Conservation (phyloP, 2,888 invertebrate genomes). For the Cheilosia grossa region DNA sequence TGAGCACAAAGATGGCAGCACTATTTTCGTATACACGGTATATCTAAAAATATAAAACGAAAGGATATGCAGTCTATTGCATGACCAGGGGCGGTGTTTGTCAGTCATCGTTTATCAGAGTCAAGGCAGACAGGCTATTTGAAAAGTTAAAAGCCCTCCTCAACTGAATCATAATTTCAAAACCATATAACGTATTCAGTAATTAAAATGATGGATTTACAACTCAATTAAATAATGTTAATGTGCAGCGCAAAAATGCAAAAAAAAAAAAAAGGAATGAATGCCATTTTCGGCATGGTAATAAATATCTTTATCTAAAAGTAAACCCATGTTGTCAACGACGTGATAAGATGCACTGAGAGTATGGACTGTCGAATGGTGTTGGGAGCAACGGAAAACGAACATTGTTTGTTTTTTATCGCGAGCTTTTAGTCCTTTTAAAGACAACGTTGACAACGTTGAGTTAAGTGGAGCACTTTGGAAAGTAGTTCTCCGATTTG, state of each 20-base stretch:
- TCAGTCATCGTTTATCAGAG: slow-evolving; percentile 15
- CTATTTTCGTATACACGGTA: background rate
- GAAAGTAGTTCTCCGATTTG: slow-evolving; percentile 58
- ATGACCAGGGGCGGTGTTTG: slow-evolving; percentile 43
- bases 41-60: slow-evolving; percentile 16
- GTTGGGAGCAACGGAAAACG: slow-evolving; percentile 29
- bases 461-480: slow-evolving; percentile 46
- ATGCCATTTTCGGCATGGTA: slow-evolving; percentile 54
- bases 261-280: background rate
- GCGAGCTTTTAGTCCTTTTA: slow-evolving; percentile 55
- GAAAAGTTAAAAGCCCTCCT: background rate
- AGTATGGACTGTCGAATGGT: slow-evolving; percentile 18
- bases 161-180: slow-evolving; percentile 6
- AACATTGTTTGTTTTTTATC: background rate
- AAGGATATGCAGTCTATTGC: slow-evolving; percentile 47
- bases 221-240: slow-evolving; percentile 53
- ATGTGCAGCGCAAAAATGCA: background rate
- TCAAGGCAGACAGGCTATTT: background rate
- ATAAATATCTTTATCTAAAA: slow-evolving; percentile 60
- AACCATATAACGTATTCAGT: slow-evolving; percentile 17
- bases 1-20: slow-evolving; percentile 41
- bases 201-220: slow-evolving; percentile 64
- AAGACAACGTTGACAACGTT: slow-evolving; percentile 34
- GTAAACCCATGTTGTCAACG: slow-evolving; percentile 24
- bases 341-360: slow-evolving; percentile 61